phyloP scores from a whole-genome alignment of 1,140 invertebrate genomes.

The Thaumetopoea pityocampa region DNA sequence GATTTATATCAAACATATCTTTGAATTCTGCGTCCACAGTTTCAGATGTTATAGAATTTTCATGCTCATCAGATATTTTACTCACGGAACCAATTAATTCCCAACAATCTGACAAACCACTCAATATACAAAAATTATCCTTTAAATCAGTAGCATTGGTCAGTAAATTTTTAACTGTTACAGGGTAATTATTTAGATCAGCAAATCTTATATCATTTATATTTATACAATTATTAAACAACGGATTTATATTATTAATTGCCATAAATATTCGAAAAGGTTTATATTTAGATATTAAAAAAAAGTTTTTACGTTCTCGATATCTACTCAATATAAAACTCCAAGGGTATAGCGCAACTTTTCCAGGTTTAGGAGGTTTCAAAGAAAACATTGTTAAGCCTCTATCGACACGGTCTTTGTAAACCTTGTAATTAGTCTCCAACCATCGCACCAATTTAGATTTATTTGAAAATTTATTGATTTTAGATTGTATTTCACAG shows the following conservation, averaged over 20 bases:
- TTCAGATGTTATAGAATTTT: background rate
- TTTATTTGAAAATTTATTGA: conserved; percentile 25
- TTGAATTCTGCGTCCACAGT: too few species aligned
- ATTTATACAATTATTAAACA: conserved; percentile 51
- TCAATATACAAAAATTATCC: conserved; percentile 62
- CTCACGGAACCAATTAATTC: conserved; percentile 53
- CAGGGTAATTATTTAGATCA: conserved; percentile 50
- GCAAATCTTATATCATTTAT: conserved; percentile 48
- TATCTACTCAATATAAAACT: conserved; percentile 58
- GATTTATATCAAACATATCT: too few species aligned
- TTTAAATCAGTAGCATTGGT: conserved; percentile 42
- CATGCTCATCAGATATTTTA: conserved; percentile 35
- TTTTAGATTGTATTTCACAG: background rate
- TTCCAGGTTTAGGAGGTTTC: conserved; percentile 45
- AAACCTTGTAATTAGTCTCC: conserved; percentile 50
- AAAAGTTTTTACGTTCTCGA: conserved; percentile 52
- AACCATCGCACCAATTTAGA: conserved; percentile 51
- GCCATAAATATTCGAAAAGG: conserved; percentile 59
- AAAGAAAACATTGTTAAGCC: conserved; percentile 37
- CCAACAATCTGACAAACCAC: conserved; percentile 51
- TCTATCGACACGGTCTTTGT: conserved; percentile 32
- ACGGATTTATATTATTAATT: conserved; percentile 31
- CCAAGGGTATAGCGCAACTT: conserved; percentile 52
- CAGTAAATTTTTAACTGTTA: conserved; percentile 53
- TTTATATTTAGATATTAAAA: conserved; percentile 42